Percentiles rank a stretch among this genome's conserved stretches.
Evolutionary conservation across 2,113 vertebrate genomes (phyloP).

Genomic region (Elanus axillaris): DNA sequence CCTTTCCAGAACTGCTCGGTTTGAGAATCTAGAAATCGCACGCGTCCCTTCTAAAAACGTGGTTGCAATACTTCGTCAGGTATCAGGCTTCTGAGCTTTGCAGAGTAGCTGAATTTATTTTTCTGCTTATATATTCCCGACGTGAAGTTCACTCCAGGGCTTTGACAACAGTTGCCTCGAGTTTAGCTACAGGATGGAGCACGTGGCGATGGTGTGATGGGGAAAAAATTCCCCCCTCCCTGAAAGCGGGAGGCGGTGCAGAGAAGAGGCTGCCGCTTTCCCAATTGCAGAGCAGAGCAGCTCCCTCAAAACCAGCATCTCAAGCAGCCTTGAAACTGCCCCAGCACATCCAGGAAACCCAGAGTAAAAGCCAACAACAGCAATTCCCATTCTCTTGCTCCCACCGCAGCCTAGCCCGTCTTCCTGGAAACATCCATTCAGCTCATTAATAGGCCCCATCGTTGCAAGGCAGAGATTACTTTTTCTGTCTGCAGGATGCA

Average conservation of each 20-base stretch:
- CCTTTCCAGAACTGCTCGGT: neutral
- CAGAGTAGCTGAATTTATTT: fast-evolving
- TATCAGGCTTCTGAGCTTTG: neutral
- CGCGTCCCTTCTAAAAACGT: fast-evolving
- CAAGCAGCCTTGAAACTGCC: neutral
- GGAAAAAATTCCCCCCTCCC: neutral
- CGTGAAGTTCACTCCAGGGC: neutral
- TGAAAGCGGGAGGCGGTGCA: neutral
- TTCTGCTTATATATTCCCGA: neutral
- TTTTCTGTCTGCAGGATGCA: neutral
- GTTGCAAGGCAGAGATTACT: neutral
- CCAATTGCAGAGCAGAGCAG: neutral
- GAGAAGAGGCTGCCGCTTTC: neutral
- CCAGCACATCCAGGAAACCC: neutral
- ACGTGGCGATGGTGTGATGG: fast-evolving
- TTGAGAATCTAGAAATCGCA: neutral
- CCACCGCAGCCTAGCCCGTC: fast-evolving
- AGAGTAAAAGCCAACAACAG: neutral
- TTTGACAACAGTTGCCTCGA: neutral
- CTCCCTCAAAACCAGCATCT: neutral
- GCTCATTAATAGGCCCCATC: neutral
- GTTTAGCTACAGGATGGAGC: fast-evolving
- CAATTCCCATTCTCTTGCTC: neutral
- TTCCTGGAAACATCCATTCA: neutral
- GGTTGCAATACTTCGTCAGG: neutral